Evolutionary conservation across 2,113 vertebrate genomes (phyloP).

Genomic region (Arvicanthis niloticus): DNA sequence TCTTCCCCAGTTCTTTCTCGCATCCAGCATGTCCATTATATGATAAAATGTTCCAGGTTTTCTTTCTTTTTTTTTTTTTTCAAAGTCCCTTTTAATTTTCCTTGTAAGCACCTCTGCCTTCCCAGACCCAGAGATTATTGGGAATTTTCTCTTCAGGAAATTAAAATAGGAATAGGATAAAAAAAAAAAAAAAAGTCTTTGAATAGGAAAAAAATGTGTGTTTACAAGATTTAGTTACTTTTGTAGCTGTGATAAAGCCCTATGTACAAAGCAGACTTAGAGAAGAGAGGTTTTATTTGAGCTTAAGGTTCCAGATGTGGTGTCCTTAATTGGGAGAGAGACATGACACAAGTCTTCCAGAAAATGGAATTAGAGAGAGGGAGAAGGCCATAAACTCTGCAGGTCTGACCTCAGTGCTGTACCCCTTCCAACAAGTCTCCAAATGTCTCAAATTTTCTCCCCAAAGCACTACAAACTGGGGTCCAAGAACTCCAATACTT

Average conservation of each 20-base stretch:
- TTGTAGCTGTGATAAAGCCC: neutral
- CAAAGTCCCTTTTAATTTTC: neutral
- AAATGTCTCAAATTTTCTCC: neutral
- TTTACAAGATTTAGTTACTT: neutral
- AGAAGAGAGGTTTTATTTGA: neutral
- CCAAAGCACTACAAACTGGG: neutral
- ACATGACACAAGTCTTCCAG: neutral
- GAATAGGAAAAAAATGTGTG: neutral
- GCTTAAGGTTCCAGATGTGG: neutral
- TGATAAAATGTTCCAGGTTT: neutral
- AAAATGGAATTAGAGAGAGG: neutral
- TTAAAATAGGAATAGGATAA: neutral
- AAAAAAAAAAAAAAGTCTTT: neutral
- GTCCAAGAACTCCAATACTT: neutral
- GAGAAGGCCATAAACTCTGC: neutral
- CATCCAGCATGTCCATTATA: neutral
- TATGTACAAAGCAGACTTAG: neutral
- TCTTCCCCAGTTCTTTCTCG: neutral
- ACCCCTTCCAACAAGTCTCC: neutral
- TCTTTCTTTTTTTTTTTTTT: neutral
- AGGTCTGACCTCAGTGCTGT: neutral
- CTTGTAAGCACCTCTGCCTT: neutral
- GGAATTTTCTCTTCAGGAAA: neutral
- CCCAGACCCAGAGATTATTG: neutral
- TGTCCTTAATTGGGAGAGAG: neutral